phyloP scores from a whole-genome alignment of 2,797 vertebrate species.

The Hafferia zeledoni region DNA sequence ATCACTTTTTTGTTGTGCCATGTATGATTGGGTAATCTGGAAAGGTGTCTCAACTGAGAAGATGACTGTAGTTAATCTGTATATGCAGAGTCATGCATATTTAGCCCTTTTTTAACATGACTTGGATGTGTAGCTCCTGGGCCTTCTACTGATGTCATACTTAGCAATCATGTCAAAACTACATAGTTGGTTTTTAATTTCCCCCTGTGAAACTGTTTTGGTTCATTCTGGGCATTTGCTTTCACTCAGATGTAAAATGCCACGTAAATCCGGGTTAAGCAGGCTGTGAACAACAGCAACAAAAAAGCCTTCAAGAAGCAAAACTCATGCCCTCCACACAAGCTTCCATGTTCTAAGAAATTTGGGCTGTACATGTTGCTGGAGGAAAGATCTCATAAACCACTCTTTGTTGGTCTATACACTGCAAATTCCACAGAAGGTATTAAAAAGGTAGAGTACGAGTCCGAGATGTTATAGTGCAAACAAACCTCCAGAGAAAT shows the following conservation, averaged over 20 bases:
- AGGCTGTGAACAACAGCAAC: not conserved
- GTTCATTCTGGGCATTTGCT: not conserved
- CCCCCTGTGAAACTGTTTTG: not conserved
- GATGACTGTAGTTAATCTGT: not conserved
- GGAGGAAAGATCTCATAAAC: constrained; percentile 12
- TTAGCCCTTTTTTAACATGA: not conserved
- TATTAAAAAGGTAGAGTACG: constrained; percentile 24
- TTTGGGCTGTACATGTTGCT: not conserved
- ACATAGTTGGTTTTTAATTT: not conserved
- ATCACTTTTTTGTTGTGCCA: not conserved
- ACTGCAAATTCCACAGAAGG: constrained; percentile 10
- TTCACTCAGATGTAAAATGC: not conserved
- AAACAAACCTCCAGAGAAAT: not conserved
- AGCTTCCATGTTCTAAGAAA: not conserved
- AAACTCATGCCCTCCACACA: not conserved
- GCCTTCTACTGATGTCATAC: not conserved
- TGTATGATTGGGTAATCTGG: not conserved
- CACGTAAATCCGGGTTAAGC: not conserved
- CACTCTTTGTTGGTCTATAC: not conserved
- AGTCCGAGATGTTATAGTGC: not conserved
- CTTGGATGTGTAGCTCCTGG: not conserved
- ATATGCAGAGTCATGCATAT: not conserved
- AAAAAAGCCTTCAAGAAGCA: not conserved
- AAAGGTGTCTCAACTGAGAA: not conserved
- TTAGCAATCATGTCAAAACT: not conserved